Conservation (phyloP, 2,113 vertebrate genomes). For the Pristiophorus japonicus region DNA sequence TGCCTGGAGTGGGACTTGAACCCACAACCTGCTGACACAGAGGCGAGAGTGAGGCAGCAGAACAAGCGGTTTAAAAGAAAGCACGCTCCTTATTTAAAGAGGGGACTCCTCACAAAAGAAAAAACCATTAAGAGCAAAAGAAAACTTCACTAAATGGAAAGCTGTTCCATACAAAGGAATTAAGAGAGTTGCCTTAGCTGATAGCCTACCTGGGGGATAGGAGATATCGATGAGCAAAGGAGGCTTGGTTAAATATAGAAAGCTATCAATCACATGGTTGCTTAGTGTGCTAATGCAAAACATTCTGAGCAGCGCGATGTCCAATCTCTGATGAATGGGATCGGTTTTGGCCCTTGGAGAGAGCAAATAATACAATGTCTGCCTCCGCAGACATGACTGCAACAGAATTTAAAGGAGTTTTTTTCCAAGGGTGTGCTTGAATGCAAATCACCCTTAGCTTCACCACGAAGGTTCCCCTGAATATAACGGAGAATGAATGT, state of each 20-base stretch:
- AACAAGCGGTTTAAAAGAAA: neutral
- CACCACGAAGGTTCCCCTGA: neutral
- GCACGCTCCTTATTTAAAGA: neutral
- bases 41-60: neutral
- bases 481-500: neutral
- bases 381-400: too few relatives aligned
- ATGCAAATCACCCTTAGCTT: neutral
- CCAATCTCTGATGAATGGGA: slow-evolving; percentile 19
- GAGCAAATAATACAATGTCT: too few relatives aligned
- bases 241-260: slow-evolving; percentile 16
- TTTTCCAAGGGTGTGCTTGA: neutral
- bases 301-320: neutral
- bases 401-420: neutral
- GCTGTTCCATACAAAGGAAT: too few relatives aligned
- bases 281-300: neutral
- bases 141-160: neutral
- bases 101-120: neutral
- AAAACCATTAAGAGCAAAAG: neutral
- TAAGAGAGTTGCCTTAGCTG: too few relatives aligned
- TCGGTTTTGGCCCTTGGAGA: neutral
- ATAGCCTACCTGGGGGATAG: neutral
- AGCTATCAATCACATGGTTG: neutral
- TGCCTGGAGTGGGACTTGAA: neutral
- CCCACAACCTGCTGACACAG: neutral
- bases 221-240: slow-evolving; percentile 12